A percentile compares a stretch with the other conserved stretches of the same genome.
These are phyloP conservation scores for Aphidoletes aphidimyza DNA, from an alignment of 2,888 invertebrate species.

Conservation along the genomic window DNA sequence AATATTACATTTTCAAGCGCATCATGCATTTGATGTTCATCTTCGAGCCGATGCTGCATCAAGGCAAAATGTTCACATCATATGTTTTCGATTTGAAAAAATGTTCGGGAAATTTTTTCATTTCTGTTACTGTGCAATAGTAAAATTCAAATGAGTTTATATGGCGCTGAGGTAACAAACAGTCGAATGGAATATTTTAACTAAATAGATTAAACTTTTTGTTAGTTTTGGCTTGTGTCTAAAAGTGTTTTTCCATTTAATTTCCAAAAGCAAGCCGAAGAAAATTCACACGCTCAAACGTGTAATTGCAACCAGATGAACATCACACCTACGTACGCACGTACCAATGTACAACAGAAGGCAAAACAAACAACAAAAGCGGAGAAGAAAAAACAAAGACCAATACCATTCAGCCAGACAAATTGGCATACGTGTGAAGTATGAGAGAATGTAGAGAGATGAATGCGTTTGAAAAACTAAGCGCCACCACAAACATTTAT, in stretches of 20 bases:
- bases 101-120: not conserved
- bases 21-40: not conserved
- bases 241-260: not conserved
- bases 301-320: constrained; percentile 46
- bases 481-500: constrained; percentile 33
- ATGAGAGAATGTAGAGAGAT: not conserved
- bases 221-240: constrained; percentile 30
- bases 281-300: constrained; percentile 41
- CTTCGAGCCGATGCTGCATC: not conserved
- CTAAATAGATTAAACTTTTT: no score
- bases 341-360: no score
- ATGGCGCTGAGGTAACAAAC: constrained; percentile 44
- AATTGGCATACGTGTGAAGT: constrained; percentile 11
- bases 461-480: not conserved
- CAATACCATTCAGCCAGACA: not conserved
- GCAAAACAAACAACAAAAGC: not conserved
- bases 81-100: constrained; percentile 28
- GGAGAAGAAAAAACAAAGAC: constrained; percentile 38
- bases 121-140: not conserved
- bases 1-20: not conserved
- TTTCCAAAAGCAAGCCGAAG: not conserved
- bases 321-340: constrained; percentile 20
- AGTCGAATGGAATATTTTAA: not conserved
- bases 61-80: not conserved
- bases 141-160: constrained; percentile 48